Evolutionary conservation across 2,888 invertebrate genomes (phyloP).

Genomic region (Hypena proboscidalis): DNA sequence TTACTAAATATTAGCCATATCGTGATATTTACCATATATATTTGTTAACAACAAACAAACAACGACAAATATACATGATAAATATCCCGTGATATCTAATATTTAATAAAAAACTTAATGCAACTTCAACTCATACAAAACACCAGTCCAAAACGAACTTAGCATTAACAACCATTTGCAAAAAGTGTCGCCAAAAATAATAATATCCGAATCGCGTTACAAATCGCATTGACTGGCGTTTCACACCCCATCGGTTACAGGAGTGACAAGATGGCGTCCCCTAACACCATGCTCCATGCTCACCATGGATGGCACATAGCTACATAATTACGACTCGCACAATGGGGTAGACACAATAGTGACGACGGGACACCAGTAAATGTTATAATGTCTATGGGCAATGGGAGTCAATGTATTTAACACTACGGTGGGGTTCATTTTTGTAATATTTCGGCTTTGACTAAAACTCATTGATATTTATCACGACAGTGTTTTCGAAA

Average conservation of each 20-base stretch:
- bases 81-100: no score
- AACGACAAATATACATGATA: no score
- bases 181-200: no score
- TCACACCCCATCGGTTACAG: constrained; percentile 56
- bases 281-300: constrained; percentile 37
- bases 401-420: constrained; percentile 12
- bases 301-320: constrained; percentile 45
- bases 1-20: no score
- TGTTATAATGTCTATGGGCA: constrained; percentile 31
- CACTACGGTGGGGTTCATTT: no score
- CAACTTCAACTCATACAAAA: no score
- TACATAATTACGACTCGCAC: constrained; percentile 61
- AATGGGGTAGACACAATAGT: constrained; percentile 52
- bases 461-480: no score
- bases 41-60: no score
- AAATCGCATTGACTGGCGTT: constrained; percentile 60
- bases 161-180: constrained; percentile 2
- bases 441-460: no score
- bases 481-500: no score
- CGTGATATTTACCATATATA: no score
- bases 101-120: no score
- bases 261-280: constrained; percentile 45
- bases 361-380: constrained; percentile 36
- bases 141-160: constrained; percentile 16
- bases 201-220: constrained; percentile 57